Percentiles rank a stretch among this genome's conserved stretches.
Conservation (phyloP, 2,113 vertebrate genomes). For the Passer montanus region DNA sequence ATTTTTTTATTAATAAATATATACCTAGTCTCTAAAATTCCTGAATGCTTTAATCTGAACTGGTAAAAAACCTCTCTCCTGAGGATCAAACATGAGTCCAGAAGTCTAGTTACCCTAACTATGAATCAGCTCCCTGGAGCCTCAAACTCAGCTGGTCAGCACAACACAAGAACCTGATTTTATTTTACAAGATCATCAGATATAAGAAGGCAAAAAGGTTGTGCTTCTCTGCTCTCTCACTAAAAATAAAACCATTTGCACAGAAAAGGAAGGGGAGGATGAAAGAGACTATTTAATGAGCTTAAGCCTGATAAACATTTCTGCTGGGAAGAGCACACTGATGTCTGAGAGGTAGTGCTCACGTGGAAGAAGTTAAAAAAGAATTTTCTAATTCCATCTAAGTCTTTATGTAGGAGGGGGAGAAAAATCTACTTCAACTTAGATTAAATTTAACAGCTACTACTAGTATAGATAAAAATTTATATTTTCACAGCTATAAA, state of each 20-base stretch:
- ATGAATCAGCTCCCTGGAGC: not conserved
- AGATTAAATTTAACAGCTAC: constrained; percentile 66
- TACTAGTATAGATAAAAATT: constrained; percentile 67
- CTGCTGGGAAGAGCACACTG: not conserved
- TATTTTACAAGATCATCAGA: not conserved
- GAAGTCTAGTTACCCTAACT: not conserved
- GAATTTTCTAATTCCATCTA: constrained; percentile 33
- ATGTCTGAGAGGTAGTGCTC: not conserved
- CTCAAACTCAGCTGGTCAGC: not conserved
- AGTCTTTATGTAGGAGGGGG: not conserved
- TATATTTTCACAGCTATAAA: constrained; percentile 69
- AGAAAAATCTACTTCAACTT: constrained; percentile 65
- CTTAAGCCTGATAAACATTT: not conserved
- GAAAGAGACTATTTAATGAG: not conserved
- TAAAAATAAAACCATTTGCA: not conserved
- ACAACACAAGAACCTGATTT: not conserved
- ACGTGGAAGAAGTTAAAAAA: not conserved
- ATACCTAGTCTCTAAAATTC: not conserved
- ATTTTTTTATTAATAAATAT: not conserved
- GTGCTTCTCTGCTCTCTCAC: not conserved
- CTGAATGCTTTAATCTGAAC: not conserved
- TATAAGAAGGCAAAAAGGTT: not conserved
- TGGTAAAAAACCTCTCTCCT: not conserved
- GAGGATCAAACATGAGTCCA: not conserved
- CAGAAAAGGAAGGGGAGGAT: not conserved